Percentiles rank a stretch among this genome's conserved stretches.
Conservation (phyloP, 2,888 invertebrate species). For the Parapristionchus giblindavisi region DNA sequence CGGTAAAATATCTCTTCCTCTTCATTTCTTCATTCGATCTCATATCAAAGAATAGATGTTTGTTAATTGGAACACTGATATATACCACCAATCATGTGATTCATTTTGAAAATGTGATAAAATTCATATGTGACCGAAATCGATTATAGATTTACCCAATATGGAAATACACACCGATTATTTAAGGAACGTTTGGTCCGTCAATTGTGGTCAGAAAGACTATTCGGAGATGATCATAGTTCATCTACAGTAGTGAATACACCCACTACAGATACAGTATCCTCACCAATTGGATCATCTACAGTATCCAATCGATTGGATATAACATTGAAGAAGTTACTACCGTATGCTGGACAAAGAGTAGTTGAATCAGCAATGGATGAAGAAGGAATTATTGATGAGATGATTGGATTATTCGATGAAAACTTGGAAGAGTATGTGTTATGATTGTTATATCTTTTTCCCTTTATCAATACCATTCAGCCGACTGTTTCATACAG, state of each 20-base stretch:
- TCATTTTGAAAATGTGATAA: not conserved
- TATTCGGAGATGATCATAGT: too few relatives aligned
- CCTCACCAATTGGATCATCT: not conserved
- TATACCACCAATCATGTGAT: not conserved
- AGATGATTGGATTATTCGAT: too few relatives aligned
- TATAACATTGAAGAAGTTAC: slow-evolving; percentile 5
- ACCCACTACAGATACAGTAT: not conserved
- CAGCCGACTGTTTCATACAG: too few relatives aligned
- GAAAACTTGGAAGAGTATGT: too few relatives aligned
- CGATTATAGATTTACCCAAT: not conserved
- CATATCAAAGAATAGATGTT: too few relatives aligned
- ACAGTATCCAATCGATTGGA: not conserved
- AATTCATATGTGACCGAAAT: not conserved
- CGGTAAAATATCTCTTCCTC: not conserved
- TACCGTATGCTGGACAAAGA: not conserved
- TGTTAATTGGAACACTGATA: too few relatives aligned
- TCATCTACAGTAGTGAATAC: not conserved
- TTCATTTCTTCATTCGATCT: too few relatives aligned
- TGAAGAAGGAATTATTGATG: slow-evolving; percentile 13
- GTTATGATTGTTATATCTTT: not conserved
- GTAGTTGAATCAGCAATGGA: slow-evolving; percentile 1
- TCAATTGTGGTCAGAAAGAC: slow-evolving; percentile 16
- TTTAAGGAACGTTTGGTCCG: slow-evolving; percentile 12
- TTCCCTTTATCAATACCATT: too few relatives aligned
- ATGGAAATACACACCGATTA: not conserved